Evolutionary conservation across 2,113 vertebrate genomes (phyloP).

Genomic region (Melanostigma gelatinosum): DNA sequence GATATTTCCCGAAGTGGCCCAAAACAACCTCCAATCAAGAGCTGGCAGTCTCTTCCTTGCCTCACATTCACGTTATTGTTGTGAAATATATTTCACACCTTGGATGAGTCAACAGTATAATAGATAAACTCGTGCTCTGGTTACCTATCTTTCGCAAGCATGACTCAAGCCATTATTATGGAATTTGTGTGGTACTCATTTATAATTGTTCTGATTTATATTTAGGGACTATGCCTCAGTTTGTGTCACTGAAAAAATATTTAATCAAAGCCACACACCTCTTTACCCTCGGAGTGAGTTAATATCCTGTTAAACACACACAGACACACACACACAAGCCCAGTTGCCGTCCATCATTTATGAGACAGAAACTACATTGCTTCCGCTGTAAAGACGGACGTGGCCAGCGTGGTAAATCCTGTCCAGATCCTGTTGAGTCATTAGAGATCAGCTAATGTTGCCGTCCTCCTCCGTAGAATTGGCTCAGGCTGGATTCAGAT

Average conservation of each 20-base stretch:
- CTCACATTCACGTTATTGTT: conserved; percentile 31
- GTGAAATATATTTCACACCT: conserved; percentile 52
- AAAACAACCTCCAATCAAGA: conserved; percentile 11
- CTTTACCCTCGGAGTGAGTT: background rate
- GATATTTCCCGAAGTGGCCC: background rate
- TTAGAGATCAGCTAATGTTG: conserved; percentile 35
- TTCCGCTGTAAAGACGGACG: conserved; percentile 41
- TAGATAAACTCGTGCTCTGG: conserved; percentile 11
- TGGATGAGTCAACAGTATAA: conserved; percentile 32
- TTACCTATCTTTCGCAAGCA: conserved; percentile 20
- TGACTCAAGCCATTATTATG: conserved; percentile 43
- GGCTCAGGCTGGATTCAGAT: conserved; percentile 46
- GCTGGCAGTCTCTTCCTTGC: conserved; percentile 7
- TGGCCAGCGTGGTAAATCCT: conserved; percentile 22
- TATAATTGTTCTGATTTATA: conserved; percentile 13
- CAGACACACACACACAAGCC: conserved; percentile 6
- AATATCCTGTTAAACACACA: conserved; percentile 6
- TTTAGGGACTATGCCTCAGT: conserved; percentile 14
- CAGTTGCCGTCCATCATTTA: conserved; percentile 19
- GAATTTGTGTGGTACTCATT: conserved; percentile 34
- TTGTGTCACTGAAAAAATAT: background rate
- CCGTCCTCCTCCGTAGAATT: conserved; percentile 33
- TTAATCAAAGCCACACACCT: background rate
- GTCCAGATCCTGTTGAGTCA: conserved; percentile 53
- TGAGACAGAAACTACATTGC: background rate